Evolutionary conservation across 2,797 vertebrate species (phyloP), one percentile per base, ranked within the genome.

Genomic region (Toxotes lorentzi): DNA sequence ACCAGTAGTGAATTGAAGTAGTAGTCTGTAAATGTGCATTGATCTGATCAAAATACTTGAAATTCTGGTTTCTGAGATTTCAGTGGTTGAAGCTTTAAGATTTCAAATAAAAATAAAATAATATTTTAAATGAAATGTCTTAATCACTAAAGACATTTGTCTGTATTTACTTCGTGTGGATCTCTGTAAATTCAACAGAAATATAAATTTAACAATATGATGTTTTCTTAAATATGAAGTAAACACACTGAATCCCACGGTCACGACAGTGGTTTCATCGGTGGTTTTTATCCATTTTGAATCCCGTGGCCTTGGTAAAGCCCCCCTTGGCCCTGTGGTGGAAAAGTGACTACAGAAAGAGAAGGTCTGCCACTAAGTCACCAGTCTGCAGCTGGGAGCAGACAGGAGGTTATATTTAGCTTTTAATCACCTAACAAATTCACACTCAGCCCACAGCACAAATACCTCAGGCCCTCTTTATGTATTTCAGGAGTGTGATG

Each of bases 381-480:
- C 72, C 70, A 47, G 81, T 74, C 88, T 76, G 19, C 89, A 86
- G 84, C 81, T 77, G 70, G 30, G 76, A 88, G 89, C 78, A 89
- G 86, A 92, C 88, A 90, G 83, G 38, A 43, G 73, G 86, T 75
- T 95, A 96, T 92, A 92, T 95, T 95, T 96, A 95, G 93, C 86
- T 77, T 91, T 92, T 94, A 95, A 95, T 96, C 95, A 94, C 91
- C 91, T 83, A 86, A 93, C 94, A 94, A 91, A 93, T 94, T 95
- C 92, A 94, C 93, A 92, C 92, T 89, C 86, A 87, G 86, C 81
- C 90, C 89, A 88, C 88, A 88, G 92, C 89, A 90, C 84, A 81
- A 93, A 95, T 95, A 92, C 94, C 92, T 94, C 88, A 57, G 87
- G 43, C 84, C 85, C 83, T 87, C 87, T 89, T 84, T 94, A 91